Base-by-base conservation (phyloP, 2,797 vertebrate species). In the Pseudochirops cupreus region DNA sequence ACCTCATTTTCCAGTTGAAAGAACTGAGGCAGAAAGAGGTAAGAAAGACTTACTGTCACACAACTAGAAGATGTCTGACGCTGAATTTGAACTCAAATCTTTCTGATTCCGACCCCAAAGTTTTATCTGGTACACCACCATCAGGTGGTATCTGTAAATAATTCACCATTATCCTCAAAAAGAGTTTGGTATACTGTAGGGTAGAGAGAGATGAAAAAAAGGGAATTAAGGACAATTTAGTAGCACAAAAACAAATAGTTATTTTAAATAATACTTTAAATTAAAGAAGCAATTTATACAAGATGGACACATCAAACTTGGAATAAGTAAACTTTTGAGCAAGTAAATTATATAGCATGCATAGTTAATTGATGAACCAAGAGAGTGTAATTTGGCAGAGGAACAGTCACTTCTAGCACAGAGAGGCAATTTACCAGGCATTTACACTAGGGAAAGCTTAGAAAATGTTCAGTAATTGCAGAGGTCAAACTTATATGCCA, bases 361-460 rank as follows among this genome's bases (percentile, higher is more conserved):
- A 13, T 91, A 94, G 96, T 89, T 97, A 98, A 96, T 58, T 96
- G 94, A 97, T 91, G 93, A 97, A 96, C 93, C 1, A 52, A 96
- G 91, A 94, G 91, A 93, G 74, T 97, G 89, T 89, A 29, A 54
- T 97, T 97, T 97, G 97, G 91, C 93, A 39, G 57, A 95, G 46
- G 91, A 87, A 67, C 90, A 92, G 90, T 67, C 33, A 54, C 93
- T 97, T 94, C 31, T 92, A 57, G 12, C 31, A 55, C 31, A 92
- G 90, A 97, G 74, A 94, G 96, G 58, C 54, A 96, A 91, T 39
- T 53, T 97, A 97, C 96, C 46, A 39, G 91, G 53, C 67, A 93
- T 96, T 98, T 98, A 96, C 57, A 94, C 92, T 4, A 92, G 91
- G 94, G 94, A 96, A 97, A 95, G 56, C 96, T 97, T 96, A 92